Conservation (phyloP, 2,888 invertebrate genomes). For the Phoenoteleia sp. region DNA sequence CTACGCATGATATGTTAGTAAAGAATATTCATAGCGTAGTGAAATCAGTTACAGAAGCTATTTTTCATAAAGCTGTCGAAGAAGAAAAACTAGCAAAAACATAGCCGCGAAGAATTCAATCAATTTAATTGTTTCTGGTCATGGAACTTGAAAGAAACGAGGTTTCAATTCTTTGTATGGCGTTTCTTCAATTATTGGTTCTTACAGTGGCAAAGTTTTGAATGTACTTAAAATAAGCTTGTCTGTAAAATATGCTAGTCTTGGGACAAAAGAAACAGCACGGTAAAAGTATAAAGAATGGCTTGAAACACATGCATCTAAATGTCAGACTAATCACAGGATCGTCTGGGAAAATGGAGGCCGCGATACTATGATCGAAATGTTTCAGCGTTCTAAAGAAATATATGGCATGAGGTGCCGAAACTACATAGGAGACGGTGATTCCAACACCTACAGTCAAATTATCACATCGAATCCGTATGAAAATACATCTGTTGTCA, state of each 20-base stretch:
- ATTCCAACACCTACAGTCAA: slow-evolving; percentile 31
- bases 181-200: slow-evolving; percentile 46
- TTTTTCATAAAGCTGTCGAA: slow-evolving; percentile 15
- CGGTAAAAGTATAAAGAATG: slow-evolving; percentile 52
- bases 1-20: slow-evolving; percentile 1
- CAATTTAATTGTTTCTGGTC: not conserved
- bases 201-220: slow-evolving; percentile 36
- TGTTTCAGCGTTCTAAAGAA: not conserved
- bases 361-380: not conserved
- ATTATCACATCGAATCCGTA: slow-evolving; percentile 36
- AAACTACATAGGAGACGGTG: slow-evolving; percentile 6
- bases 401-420: too few species aligned
- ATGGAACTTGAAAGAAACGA: slow-evolving; percentile 13
- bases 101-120: not conserved
- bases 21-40: slow-evolving; percentile 31
- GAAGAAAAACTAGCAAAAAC: slow-evolving; percentile 7
- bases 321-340: not conserved
- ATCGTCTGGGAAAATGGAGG: not conserved
- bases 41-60: not conserved
- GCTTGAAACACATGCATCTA: not conserved
- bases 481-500: not conserved
- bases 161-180: slow-evolving; percentile 35
- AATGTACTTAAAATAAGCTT: slow-evolving; percentile 57
- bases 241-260: slow-evolving; percentile 55
- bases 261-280: slow-evolving; percentile 41